Evolutionary conservation across 2,888 invertebrate genomes (phyloP).

Genomic region (Apodemia mormo): DNA sequence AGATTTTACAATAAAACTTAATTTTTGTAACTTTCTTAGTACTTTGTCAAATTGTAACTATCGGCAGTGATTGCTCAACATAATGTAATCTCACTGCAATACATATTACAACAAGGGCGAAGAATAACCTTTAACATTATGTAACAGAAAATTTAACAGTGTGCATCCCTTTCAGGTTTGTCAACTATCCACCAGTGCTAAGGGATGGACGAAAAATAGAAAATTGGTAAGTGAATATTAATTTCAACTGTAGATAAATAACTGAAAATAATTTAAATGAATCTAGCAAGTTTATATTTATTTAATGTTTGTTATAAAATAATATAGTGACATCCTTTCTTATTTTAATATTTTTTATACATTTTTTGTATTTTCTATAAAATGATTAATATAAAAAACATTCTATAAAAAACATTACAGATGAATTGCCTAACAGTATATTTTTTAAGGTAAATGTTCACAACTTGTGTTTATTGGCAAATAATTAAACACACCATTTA

Average conservation of each 20-base stretch:
- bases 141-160: constrained; percentile 74
- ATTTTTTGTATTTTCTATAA: background rate
- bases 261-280: constrained; percentile 1
- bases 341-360: background rate
- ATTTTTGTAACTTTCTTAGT: background rate
- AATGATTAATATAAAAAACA: background rate
- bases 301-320: too few relatives aligned
- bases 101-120: constrained; percentile 45
- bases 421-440: background rate
- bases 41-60: background rate
- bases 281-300: background rate
- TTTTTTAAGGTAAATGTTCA: too few relatives aligned
- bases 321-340: too few relatives aligned
- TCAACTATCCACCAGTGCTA: constrained; percentile 87
- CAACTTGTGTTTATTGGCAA: too few relatives aligned
- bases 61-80: background rate
- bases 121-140: constrained; percentile 79
- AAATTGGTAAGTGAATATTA: constrained; percentile 85
- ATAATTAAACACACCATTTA: background rate
- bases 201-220: constrained; percentile 89
- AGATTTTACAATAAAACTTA: background rate
- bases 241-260: background rate
- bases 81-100: background rate
- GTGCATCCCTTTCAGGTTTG: constrained; percentile 83
- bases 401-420: background rate